Evolutionary conservation across 1,140 invertebrate genomes (phyloP), one percentile per base, ranked within the genome.

Genomic region (Drosophila setifemur): DNA sequence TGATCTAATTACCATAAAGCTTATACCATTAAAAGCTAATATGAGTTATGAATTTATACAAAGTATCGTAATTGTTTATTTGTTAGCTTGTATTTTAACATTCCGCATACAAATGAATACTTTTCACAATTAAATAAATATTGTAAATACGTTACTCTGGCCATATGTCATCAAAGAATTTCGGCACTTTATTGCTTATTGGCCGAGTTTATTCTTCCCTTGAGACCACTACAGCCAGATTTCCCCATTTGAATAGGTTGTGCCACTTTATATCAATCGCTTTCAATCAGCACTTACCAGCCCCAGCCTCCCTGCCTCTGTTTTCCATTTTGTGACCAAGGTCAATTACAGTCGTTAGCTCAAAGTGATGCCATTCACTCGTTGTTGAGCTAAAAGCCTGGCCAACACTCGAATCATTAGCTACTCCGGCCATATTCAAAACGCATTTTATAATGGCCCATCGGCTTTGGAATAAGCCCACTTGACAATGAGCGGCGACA

Each of bases 341-440:
- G 67, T 71, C 66, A 71, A 71, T 71, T 70, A 50, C 39, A 49
- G 67, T 71, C 52, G 53, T 44, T 71, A 19, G 53, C 14, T 33
- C 44, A 45, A 70, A 70, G 53, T 70, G 67, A 64, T 48, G 54
- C 42, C 58, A 40, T 64, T 64, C 60, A 64, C 19, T 63, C 29
- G 29, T 18, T 19, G 43, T 12, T 8, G n/a, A 6, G 16, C 35
- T 70, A 31, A 60, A 70, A 50, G 67, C 53, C 53, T 39, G 28
- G 11, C 58, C 44, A 40, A 43, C 37, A 66, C 14, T 33, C 28
- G 28, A 58, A 60, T 71, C 67, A 71, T 71, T 71, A 71, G 67
- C 44, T 31, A 67, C 61, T 53, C 25, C 52, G 21, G 29, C 37
- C 43, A 71, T 60, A 71, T 71, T 71, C 67, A 50, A 71, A 67